Base-by-base conservation (phyloP, 2,113 vertebrate genomes). In the Oryzias woworae region DNA sequence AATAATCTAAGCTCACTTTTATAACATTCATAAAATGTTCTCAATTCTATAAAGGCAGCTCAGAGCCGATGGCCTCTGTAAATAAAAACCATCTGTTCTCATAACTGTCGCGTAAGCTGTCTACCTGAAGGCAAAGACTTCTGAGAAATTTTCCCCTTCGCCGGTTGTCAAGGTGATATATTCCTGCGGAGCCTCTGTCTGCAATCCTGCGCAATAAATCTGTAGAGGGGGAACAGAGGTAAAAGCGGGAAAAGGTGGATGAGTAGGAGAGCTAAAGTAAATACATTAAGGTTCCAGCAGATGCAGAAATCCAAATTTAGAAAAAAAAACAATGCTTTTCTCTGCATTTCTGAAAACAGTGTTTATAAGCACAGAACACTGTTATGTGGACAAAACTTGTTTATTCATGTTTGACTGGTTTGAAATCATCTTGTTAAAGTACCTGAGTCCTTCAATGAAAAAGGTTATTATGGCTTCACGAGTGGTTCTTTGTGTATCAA, bases 81-180 rank as follows among this genome's bases (percentile, higher is more conserved):
- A 20, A 53, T 66, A 68, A 51, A 74, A 79, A 62, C 53, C 0
- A 23, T 41, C 56, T 62, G 22, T 18, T 72, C 52, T 66, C 18
- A 43, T 46, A 59, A 50, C 64, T 26, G 17, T 78, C 28, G 68
- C 51, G 63, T 66, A 59, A 75, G 52, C 41, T 58, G 63, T 69
- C 87, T 93, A 99, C 96, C 96, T 98, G 91, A 95, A 95, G 74
- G 93, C 96, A 62, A 96, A 99, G 42, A 98, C 96, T 87, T 98
- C 96, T 0, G 97, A 98, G 77, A 96, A 98, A 80, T 99, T 99
- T 86, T 98, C 95, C 14, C 85, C 91, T 69, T 97, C 95, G 0
- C 94, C 93, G 0, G 89, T 92, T 8, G 89, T 84, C 80, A 98
- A 91, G 6, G 95, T 95, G 79, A 98, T 78, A 1, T 95, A 98